phyloP scores from a whole-genome alignment of 2,888 invertebrate species.

The Stomorhina lunata region DNA sequence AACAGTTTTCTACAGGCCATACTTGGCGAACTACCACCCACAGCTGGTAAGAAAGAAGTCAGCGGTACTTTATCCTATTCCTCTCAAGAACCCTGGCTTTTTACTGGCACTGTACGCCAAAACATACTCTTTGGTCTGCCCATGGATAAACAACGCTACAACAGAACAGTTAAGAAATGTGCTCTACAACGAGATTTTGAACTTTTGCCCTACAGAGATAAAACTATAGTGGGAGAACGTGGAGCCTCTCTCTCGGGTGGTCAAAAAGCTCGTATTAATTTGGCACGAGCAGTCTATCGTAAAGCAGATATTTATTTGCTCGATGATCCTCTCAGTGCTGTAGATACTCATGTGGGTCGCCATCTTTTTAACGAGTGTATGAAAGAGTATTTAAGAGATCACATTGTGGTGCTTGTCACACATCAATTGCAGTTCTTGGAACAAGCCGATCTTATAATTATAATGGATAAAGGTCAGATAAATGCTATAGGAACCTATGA shows the following conservation, averaged over 20 bases:
- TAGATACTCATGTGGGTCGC: constrained; percentile 93
- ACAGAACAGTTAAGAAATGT: constrained; percentile 80
- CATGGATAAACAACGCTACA: constrained; percentile 83
- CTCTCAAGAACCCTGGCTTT: constrained; percentile 92
- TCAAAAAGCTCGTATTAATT: constrained; percentile 92
- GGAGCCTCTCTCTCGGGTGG: constrained; percentile 93
- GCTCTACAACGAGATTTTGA: constrained; percentile 82
- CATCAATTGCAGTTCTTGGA: constrained; percentile 91
- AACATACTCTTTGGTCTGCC: constrained; percentile 84
- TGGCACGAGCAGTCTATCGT: constrained; percentile 92
- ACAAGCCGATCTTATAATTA: constrained; percentile 82
- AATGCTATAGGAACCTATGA: constrained; percentile 85
- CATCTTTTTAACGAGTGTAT: constrained; percentile 88
- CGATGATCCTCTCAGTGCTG: constrained; percentile 95
- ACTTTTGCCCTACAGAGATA: constrained; percentile 82
- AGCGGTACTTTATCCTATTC: constrained; percentile 86
- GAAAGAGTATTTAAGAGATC: constrained; percentile 81
- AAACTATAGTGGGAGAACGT: constrained; percentile 87
- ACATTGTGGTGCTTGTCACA: constrained; percentile 88
- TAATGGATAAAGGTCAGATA: constrained; percentile 77
- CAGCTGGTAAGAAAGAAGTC: constrained; percentile 81
- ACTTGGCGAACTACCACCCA: constrained; percentile 81
- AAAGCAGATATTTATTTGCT: constrained; percentile 92
- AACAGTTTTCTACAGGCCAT: constrained; percentile 81
- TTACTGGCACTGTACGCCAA: constrained; percentile 84